Evolutionary conservation across 2,113 vertebrate species (phyloP), one percentile per base, ranked within the genome.

Genomic region (Condylura cristata): DNA sequence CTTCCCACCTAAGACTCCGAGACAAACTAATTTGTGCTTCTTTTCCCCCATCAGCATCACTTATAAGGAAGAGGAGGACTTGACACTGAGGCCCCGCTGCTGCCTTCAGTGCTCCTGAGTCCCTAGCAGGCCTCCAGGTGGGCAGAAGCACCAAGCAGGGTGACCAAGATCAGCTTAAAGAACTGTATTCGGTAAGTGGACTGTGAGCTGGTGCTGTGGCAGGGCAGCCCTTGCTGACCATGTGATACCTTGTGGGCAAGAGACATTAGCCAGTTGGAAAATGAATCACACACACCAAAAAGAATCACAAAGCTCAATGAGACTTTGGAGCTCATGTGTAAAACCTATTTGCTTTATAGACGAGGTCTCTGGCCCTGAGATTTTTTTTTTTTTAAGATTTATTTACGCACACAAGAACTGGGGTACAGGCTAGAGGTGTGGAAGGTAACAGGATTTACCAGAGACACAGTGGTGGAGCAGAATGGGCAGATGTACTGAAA

Each of bases 51-150:
- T 17, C 53, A 97, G 97, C 89, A 78, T 96, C 93, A 89, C 91
- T 66, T 95, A 96, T 30, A 96, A 94, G 85, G 94, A 93, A 82
- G 53, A 28, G 20, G 97, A 97, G 86, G 93, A 93, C 89, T 74
- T 98, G 95, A 98, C 97, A 17, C 93, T 96, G 61, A 70, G 92
- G 86, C 98, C 98, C 89, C 97, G 93, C 28, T 96, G n/a, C 96
- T 98, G 97, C 93, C 95, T 93, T 83, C 98, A 95, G 96, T 98
- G 98, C 79, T 98, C 97, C 98, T 98, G 98, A 98, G 97, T 97
- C 93, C 56, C 88, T 14, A 86, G 95, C 17, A 32, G 88, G 97
- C 6, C 88, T 92, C 92, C 94, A 83, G 74, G 88, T 39, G 82
- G 72, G 86, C 86, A 91, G 76, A 48, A 71, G 78, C 53, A 82